phyloP scores from a whole-genome alignment of 2,797 vertebrate species.

The Urophycis tenuis region DNA sequence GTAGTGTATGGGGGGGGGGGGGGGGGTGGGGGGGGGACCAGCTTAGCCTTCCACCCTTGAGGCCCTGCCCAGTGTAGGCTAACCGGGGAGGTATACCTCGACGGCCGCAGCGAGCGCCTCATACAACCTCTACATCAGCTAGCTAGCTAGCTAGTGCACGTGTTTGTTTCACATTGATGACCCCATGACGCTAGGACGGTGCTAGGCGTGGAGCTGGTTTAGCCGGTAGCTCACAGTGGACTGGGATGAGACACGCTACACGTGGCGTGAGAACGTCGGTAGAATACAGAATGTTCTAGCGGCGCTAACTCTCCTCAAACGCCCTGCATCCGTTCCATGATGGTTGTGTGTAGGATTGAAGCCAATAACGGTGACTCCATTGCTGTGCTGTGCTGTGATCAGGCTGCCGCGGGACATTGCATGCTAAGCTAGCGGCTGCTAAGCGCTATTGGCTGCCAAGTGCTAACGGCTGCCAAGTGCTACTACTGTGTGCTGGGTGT shows the following conservation, averaged over 20 bases:
- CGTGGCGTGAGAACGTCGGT: not conserved
- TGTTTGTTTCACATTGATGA: not conserved
- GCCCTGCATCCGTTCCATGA: not conserved
- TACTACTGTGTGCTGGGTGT: slow-evolving; percentile 47
- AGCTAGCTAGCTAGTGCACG: not conserved
- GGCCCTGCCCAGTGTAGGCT: slow-evolving; percentile 34
- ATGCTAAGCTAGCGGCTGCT: not conserved
- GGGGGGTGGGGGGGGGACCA: too few relatives aligned
- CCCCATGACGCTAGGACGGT: not conserved
- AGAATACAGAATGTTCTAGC: not conserved
- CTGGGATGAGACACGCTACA: not conserved
- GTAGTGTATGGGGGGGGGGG: slow-evolving; percentile 2
- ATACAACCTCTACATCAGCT: too few relatives aligned
- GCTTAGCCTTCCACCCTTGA: slow-evolving; percentile 12
- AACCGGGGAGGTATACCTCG: not conserved
- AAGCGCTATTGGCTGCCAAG: too few relatives aligned
- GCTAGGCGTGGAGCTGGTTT: not conserved
- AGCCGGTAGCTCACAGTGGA: too few relatives aligned
- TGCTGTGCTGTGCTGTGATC: not conserved
- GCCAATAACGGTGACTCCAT: not conserved
- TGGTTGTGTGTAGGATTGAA: not conserved
- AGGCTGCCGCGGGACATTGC: not conserved
- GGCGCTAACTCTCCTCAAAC: not conserved
- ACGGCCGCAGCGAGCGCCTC: not conserved
- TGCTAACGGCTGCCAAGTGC: slow-evolving; percentile 32